Conservation (phyloP, 2,888 invertebrate species). For the Polia nebulosa region DNA sequence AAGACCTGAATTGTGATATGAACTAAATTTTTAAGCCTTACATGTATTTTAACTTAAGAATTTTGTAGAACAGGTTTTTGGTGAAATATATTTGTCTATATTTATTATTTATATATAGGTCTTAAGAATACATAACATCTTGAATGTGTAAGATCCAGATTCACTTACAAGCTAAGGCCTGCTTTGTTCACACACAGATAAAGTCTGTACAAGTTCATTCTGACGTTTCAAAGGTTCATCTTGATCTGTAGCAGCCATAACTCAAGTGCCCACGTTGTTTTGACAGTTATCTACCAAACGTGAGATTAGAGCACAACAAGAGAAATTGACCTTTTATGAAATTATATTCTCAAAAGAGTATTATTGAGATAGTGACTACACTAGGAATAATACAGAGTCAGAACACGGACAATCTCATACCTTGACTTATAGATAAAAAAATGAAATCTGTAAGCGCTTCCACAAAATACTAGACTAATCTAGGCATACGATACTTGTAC, state of each 20-base stretch:
- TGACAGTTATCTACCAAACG: conserved; percentile 6
- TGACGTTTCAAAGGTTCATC: conserved; percentile 39
- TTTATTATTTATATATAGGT: no score
- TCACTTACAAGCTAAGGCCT: conserved; percentile 9
- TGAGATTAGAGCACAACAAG: conserved; percentile 14
- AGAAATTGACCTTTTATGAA: conserved; percentile 4
- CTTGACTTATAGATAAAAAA: no score
- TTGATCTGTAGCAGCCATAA: conserved; percentile 46
- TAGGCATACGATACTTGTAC: no score
- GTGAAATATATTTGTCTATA: no score
- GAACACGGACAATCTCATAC: no score
- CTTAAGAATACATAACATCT: not conserved
- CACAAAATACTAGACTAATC: no score
- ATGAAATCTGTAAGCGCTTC: no score
- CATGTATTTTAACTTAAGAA: no score
- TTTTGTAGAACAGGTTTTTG: no score
- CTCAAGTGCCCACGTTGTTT: conserved; percentile 26
- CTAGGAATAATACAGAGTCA: no score
- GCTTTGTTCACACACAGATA: conserved; percentile 30
- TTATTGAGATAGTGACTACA: not conserved
- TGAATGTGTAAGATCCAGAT: conserved; percentile 10
- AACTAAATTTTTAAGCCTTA: no score
- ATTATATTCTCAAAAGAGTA: not conserved
- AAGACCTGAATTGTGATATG: no score
- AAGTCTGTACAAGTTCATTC: conserved; percentile 18